Base-by-base conservation (phyloP, 2,113 vertebrate species). In the Anoplopoma fimbria region DNA sequence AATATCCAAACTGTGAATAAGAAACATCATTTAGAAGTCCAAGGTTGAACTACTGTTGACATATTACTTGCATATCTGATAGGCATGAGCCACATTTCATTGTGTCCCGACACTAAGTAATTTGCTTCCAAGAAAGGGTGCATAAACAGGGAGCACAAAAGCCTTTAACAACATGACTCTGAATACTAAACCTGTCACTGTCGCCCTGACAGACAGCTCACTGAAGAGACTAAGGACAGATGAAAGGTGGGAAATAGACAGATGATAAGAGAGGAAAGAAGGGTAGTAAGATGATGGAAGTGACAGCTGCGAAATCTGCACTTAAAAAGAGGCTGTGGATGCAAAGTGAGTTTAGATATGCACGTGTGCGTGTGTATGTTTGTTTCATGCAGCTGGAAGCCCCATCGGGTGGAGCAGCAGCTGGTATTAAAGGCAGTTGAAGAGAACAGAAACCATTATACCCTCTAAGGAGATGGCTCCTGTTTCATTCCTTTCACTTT, bases 271-370 rank as follows among this genome's bases (percentile, higher is more conserved):
- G 36, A 63, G 33, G 60, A 82, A 67, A 55, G 49, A 53, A 51
- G 49, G 70, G 47, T 75, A n/a, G 45, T 3, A 23, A 63, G 27
- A 61, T 80, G 72, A 83, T 27, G 76, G 55, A 68, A 45, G 73
- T 51, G 84, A 85, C 87, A 73, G 79, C 40, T 83, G 53, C 75
- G 61, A 63, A 81, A 87, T 78, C 58, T 58, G 53, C 64, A 72
- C 73, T 69, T 65, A 82, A 73, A 79, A 73, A 79, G 42, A 49
- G 33, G 40, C 63, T 55, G 60, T 4, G n/a, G 4, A 21, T 69
- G 49, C 19, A 45, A 58, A 55, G 64, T 63, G 68, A 29, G 45
- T 65, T 27, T 65, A 21, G 21, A 33, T 70, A 4, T 34, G 62
- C 3, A 3, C 36, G 65, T 33, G 21, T 75, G 45, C 63, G 25